These are phyloP conservation scores for Netelia fuscicornis DNA, from an alignment of 2,888 invertebrate species.

Conservation along the genomic window DNA sequence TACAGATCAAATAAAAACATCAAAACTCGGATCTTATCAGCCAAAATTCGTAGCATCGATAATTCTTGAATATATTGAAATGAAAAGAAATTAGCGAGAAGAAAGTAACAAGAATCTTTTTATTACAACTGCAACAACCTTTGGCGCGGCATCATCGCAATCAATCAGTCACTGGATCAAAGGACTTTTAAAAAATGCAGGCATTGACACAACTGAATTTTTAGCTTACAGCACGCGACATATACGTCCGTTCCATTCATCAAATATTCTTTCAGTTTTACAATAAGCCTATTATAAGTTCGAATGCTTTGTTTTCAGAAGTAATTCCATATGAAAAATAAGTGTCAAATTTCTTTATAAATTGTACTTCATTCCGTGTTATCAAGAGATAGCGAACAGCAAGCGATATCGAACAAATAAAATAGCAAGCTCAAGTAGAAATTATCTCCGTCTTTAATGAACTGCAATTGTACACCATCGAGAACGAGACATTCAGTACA, in stretches of 20 bases:
- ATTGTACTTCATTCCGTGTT: too few relatives aligned
- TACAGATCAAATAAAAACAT: constrained; percentile 58
- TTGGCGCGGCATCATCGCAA: constrained; percentile 1
- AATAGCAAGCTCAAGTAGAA: too few relatives aligned
- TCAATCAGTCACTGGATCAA: constrained; percentile 1
- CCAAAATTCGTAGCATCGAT: constrained; percentile 16
- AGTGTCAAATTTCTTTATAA: too few relatives aligned
- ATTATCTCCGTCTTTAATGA: too few relatives aligned
- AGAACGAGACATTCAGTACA: too few relatives aligned
- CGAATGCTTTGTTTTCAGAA: too few relatives aligned
- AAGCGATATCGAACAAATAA: too few relatives aligned
- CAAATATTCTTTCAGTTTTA: too few relatives aligned
- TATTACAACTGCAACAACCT: not conserved
- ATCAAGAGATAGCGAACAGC: too few relatives aligned
- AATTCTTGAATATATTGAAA: constrained; percentile 17
- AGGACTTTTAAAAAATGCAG: not conserved
- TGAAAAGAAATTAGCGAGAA: not conserved
- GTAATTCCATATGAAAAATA: too few relatives aligned
- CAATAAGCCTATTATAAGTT: too few relatives aligned
- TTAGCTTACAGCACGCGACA: constrained; percentile 9
- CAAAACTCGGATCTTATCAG: constrained; percentile 46
- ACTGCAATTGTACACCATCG: too few relatives aligned
- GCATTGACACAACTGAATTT: not conserved
- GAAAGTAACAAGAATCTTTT: not conserved
- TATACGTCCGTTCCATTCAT: not conserved